phyloP scores from a whole-genome alignment of 2,888 invertebrate genomes.

The Morinoia aosen region DNA sequence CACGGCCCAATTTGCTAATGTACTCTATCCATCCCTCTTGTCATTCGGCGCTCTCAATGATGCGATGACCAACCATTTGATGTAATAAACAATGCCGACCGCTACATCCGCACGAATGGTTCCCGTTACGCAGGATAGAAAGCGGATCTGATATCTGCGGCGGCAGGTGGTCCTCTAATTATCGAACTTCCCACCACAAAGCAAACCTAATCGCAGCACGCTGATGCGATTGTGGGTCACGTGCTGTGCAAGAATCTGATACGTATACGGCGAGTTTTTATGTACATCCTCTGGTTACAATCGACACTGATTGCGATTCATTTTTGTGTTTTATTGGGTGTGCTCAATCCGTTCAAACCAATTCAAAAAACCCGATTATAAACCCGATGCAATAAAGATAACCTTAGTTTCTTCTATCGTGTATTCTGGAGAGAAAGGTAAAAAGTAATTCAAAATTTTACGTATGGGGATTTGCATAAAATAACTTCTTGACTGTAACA shows the following conservation, averaged over 20 bases:
- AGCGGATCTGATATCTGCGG: slow-evolving; percentile 22
- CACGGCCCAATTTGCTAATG: slow-evolving; percentile 43
- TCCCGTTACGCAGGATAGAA: background rate
- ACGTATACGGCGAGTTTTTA: background rate
- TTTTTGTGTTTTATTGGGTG: background rate
- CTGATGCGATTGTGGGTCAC: slow-evolving; percentile 18
- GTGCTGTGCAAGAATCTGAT: background rate
- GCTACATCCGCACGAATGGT: slow-evolving; percentile 16
- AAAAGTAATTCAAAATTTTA: background rate
- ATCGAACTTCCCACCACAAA: slow-evolving; percentile 13
- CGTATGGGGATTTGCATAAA: too few species aligned
- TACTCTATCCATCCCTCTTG: slow-evolving; percentile 48
- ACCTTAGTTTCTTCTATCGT: background rate
- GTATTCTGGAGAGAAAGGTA: background rate
- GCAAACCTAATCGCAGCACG: background rate
- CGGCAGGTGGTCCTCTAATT: slow-evolving; percentile 22
- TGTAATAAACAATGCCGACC: slow-evolving; percentile 45
- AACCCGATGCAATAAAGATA: background rate
- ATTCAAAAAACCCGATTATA: background rate
- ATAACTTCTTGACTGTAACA: too few species aligned
- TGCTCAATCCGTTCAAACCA: background rate
- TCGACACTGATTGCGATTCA: background rate
- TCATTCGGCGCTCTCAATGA: slow-evolving; percentile 44
- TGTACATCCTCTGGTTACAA: background rate
- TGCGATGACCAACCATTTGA: slow-evolving; percentile 52